A percentile compares a stretch with the other conserved stretches of the same genome.
phyloP scores from a whole-genome alignment of 2,797 vertebrate genomes.

The Centropyge bicolor region DNA sequence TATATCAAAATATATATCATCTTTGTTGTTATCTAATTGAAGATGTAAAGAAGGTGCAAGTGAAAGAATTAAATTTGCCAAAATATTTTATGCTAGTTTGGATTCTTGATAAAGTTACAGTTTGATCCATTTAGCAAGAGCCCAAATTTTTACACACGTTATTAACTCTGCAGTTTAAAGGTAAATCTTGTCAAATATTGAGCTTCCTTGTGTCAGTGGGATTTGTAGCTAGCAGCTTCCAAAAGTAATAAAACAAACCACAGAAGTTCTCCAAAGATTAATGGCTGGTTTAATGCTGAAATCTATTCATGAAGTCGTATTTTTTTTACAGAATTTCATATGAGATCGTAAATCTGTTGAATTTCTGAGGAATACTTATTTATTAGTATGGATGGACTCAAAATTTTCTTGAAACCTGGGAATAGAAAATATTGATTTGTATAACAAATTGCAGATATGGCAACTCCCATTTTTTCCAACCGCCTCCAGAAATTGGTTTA shows the following conservation, averaged over 20 bases:
- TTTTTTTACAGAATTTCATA: not conserved
- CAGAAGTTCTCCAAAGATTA: not conserved
- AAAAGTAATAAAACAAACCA: not conserved
- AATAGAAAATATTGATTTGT: not conserved
- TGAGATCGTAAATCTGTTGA: not conserved
- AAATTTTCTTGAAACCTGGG: not conserved
- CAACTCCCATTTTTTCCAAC: not conserved
- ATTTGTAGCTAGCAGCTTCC: not conserved
- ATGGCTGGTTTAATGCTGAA: not conserved
- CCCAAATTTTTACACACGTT: not conserved
- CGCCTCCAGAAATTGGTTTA: not conserved
- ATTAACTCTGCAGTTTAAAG: constrained; percentile 1
- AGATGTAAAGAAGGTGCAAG: not conserved
- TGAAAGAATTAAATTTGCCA: not conserved
- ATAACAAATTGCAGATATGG: not conserved
- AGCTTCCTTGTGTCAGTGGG: not conserved
- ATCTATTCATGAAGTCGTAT: not conserved
- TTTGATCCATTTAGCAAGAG: not conserved
- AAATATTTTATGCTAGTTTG: not conserved
- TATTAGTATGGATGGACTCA: not conserved
- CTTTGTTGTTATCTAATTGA: not conserved
- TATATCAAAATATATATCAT: not conserved
- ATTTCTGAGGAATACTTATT: not conserved
- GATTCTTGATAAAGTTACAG: constrained; percentile 3
- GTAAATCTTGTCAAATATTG: constrained; percentile 18